These are phyloP conservation scores for Carollia perspicillata DNA, from an alignment of 2,113 vertebrate genomes.

Conservation along the genomic window DNA sequence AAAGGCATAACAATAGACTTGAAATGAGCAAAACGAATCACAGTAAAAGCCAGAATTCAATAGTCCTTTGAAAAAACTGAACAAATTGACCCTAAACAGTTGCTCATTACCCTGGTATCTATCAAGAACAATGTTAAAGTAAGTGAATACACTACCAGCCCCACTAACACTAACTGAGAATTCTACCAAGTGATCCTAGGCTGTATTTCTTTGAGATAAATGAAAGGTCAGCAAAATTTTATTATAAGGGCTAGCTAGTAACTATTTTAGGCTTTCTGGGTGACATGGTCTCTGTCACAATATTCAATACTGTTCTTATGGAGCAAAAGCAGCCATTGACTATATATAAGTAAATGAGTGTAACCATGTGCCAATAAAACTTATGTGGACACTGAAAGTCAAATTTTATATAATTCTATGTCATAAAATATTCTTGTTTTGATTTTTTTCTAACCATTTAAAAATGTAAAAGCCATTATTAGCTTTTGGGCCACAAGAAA, in stretches of 20 bases:
- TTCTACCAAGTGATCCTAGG: neutral
- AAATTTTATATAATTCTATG: neutral
- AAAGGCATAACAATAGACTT: neutral
- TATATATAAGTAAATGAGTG: neutral
- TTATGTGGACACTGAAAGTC: neutral
- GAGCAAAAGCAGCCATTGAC: neutral
- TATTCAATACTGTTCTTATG: neutral
- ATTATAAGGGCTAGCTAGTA: neutral
- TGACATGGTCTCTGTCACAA: neutral
- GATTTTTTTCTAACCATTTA: neutral
- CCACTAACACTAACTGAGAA: neutral
- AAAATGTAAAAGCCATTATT: neutral
- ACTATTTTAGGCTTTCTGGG: neutral
- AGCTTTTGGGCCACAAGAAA: neutral
- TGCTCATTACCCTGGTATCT: neutral
- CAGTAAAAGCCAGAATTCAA: conserved; percentile 28
- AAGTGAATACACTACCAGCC: neutral
- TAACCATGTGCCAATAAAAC: neutral
- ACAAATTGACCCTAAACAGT: conserved; percentile 25
- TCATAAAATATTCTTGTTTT: neutral
- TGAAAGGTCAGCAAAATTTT: neutral
- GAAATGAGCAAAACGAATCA: conserved; percentile 21
- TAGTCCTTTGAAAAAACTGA: conserved; percentile 28
- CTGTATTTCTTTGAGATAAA: neutral
- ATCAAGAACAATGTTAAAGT: neutral